Base-by-base conservation (phyloP, 2,113 vertebrate genomes). In the Oreotrochilus melanogaster region DNA sequence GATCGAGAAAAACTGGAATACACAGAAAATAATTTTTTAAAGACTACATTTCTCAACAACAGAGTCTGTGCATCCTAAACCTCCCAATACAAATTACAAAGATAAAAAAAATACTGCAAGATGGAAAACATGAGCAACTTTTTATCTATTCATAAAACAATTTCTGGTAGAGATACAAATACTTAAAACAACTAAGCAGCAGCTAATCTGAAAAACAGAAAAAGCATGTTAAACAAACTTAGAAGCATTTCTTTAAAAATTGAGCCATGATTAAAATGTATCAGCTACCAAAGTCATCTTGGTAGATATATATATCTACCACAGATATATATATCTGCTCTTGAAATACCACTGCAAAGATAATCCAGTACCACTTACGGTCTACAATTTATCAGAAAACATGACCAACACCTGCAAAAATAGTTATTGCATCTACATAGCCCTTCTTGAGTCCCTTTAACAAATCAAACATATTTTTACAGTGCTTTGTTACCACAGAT, bases 1-100 rank as follows among this genome's bases (percentile, higher is more conserved):
- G 85, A 57, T 66, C 2, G 3, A 96, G 76, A 91, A 89, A 92
- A 96, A 97, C 27, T 91, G 91, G 25, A 94, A 95, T 85, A 91
- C 39, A 86, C 51, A 94, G 81, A 87, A 95, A 88, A 80, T 60
- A 58, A 14, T 50, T 79, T 70, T 91, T 88, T 64, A 27, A 67
- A 75, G 45, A 57, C 62, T 65, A 69, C 5, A 1, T 79, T 89
- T 89, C 88, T 73, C 82, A 83, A 61, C 18, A 87, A 75, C 54
- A 83, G 50, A 89, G 28, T 53, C 27, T 16, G 18, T 10, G 23
- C 0, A 0, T 69, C 66, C 71, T 72, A 82, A 78, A 67, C 8
- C 9, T 86, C 35, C 60, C 37, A 60, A 42, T 16, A 1, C 22
- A 71, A 83, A 58, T 56, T 54, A 92, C 22, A 78, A 47, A 67